A percentile compares a stretch with the other conserved stretches of the same genome.
phyloP scores from a whole-genome alignment of 2,888 invertebrate genomes.

The Parelbella ahira region DNA sequence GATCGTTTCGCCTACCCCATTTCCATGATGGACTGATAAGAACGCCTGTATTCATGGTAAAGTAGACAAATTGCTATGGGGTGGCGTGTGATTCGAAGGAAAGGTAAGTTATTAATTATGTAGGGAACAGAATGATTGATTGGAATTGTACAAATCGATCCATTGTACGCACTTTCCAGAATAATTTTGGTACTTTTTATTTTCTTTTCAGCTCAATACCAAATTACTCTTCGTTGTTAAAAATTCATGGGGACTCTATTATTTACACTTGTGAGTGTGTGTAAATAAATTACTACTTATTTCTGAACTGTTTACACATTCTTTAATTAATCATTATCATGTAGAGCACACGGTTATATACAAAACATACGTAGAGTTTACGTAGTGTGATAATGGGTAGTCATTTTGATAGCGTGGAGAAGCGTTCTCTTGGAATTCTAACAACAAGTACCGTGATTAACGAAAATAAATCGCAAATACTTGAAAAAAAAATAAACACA shows the following conservation, averaged over 20 bases:
- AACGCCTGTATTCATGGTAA: slow-evolving; percentile 51
- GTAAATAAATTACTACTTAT: slow-evolving; percentile 5
- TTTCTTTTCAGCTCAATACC: slow-evolving; percentile 16
- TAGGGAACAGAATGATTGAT: slow-evolving; percentile 69
- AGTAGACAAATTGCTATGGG: slow-evolving; percentile 62
- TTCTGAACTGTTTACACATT: neutral
- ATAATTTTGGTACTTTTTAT: slow-evolving; percentile 7
- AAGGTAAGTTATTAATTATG: slow-evolving; percentile 66
- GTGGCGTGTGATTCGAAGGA: slow-evolving; percentile 48
- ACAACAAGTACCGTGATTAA: no score
- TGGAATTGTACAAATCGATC: slow-evolving; percentile 44
- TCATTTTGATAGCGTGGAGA: no score
- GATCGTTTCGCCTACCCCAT: slow-evolving; percentile 66
- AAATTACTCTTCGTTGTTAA: slow-evolving; percentile 25
- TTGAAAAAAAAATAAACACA: no score
- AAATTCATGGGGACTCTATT: slow-evolving; percentile 19
- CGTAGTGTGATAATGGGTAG: no score
- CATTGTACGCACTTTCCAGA: slow-evolving; percentile 24
- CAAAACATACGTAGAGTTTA: no score
- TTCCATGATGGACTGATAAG: slow-evolving; percentile 70
- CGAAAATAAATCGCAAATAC: no score
- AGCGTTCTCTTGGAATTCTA: no score
- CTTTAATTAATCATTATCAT: no score
- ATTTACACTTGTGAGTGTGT: slow-evolving; percentile 16
- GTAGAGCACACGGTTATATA: no score